Evolutionary conservation across 2,888 invertebrate species (phyloP).

Genomic region (Coecobrya sp.): DNA sequence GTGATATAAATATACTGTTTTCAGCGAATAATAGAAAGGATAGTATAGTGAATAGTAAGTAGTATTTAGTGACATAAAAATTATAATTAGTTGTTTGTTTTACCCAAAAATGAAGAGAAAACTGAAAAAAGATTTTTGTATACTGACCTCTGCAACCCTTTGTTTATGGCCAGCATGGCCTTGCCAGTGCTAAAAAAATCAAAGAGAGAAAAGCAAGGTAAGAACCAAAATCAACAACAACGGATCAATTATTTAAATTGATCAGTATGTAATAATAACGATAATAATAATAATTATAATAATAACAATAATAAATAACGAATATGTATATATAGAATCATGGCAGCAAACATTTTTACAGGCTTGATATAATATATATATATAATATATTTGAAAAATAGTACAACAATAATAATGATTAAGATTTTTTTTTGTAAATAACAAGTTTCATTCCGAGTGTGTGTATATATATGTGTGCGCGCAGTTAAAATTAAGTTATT

Average conservation of each 20-base stretch:
- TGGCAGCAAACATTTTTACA: slow-evolving; percentile 77
- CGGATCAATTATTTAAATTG: slow-evolving; percentile 81
- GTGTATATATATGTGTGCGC: slow-evolving; percentile 7
- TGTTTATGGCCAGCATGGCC: slow-evolving; percentile 95
- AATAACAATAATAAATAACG: slow-evolving; percentile 64
- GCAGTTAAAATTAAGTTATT: not conserved
- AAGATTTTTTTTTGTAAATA: not conserved
- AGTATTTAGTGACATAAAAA: slow-evolving; percentile 44
- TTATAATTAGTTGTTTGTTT: slow-evolving; percentile 77
- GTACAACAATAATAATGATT: slow-evolving; percentile 49
- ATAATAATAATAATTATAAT: slow-evolving; percentile 67
- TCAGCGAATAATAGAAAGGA: slow-evolving; percentile 9
- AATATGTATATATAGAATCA: slow-evolving; percentile 71
- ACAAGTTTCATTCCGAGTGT: slow-evolving; percentile 54
- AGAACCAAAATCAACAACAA: slow-evolving; percentile 86
- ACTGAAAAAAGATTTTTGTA: slow-evolving; percentile 87
- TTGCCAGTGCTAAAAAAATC: slow-evolving; percentile 93
- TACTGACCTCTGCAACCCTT: slow-evolving; percentile 94
- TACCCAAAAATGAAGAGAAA: slow-evolving; percentile 84
- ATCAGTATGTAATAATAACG: slow-evolving; percentile 66
- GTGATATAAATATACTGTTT: not conserved
- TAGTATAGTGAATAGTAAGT: slow-evolving; percentile 8
- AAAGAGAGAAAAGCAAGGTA: slow-evolving; percentile 89
- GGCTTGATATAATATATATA: slow-evolving; percentile 60
- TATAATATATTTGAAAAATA: slow-evolving; percentile 51